Evolutionary conservation across 35 echinoderm and acorn worm genomes (phyloP).

Genomic region (Ptychodera flava): DNA sequence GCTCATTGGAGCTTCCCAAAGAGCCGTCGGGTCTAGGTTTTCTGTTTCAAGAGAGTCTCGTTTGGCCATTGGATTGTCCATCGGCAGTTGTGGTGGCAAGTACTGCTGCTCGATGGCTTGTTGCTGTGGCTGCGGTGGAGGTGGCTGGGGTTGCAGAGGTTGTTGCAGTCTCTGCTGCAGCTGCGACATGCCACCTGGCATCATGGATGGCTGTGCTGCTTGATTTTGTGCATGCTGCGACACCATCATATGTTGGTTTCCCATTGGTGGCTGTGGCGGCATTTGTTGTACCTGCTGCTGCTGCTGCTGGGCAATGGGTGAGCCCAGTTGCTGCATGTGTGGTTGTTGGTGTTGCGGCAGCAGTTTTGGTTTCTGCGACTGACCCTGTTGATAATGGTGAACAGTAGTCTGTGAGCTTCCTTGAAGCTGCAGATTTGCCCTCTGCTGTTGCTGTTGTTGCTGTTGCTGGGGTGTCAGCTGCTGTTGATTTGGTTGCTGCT

Average conservation of each 20-base stretch:
- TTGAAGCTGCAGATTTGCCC: neutral
- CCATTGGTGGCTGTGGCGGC: neutral
- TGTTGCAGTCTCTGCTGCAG: conserved; percentile 16
- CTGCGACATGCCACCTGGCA: neutral
- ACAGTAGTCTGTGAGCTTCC: neutral
- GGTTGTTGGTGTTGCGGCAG: neutral
- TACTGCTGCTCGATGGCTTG: conserved; percentile 47
- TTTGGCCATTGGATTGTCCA: conserved; percentile 42
- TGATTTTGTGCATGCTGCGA: neutral
- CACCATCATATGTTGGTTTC: neutral
- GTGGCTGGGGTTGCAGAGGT: conserved; percentile 69
- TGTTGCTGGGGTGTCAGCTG: conserved; percentile 7
- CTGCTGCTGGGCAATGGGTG: conserved; percentile 16
- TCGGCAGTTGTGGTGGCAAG: conserved; percentile 55
- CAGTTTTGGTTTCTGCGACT: neutral
- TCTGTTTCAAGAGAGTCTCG: conserved; percentile 79
- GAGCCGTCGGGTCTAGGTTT: conserved; percentile 92
- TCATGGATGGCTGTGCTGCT: neutral
- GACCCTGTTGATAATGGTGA: neutral
- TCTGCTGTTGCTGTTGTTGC: neutral
- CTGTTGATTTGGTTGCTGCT: neutral
- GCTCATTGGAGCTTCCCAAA: conserved; percentile 89
- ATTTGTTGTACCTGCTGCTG: neutral
- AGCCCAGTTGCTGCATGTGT: neutral
- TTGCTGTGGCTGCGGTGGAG: conserved; percentile 25